Evolutionary conservation across 2,113 vertebrate species (phyloP), one percentile per base, ranked within the genome.

Genomic region (Neotragus pygmaeus): DNA sequence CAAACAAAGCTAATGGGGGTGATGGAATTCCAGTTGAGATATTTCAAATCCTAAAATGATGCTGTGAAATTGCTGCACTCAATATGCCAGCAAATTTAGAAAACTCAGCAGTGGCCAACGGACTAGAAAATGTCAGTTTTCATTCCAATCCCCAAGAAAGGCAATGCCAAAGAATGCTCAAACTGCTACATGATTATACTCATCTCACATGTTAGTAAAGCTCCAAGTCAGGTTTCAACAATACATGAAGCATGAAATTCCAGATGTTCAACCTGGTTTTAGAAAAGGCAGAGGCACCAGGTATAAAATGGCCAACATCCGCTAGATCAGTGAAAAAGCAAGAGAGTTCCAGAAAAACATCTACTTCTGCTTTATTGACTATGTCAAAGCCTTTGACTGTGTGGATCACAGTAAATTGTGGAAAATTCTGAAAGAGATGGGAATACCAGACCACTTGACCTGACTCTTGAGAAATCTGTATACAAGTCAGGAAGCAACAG

Each of bases 141-240:
- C n/a, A 36, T 21, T 21, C n/a, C n/a, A 66, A 11, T 21, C 17
- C 17, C 33, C 1, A 66, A 66, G 64, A 66, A 66, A 36, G 17
- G 17, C 4, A 21, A 66, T 66, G n/a, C 64, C 64, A 36, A 36
- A 66, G 17, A 66, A 36, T 36, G 64, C 17, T 66, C 33, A 36
- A 21, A 21, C 33, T 66, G 33, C n/a, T 9, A 11, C 64, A 36
- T 17, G 36, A 66, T 66, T 36, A 19, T 16, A 2, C 30, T 64
- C 30, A 30, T 64, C 7, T 64, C 62, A n/a, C 62, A 64, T 0
- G 0, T 17, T n/a, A 64, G 30, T n/a, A 64, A 64, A 64, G 7
- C 62, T 33, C 15, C 62, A 33, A 64, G 62, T 7, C 30, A 64
- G 62, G 30, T 3, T 64, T 36, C 64, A 66, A 1, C 33, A 66